Conservation (phyloP, 2,888 invertebrate species). For the Xestia ashworthii region DNA sequence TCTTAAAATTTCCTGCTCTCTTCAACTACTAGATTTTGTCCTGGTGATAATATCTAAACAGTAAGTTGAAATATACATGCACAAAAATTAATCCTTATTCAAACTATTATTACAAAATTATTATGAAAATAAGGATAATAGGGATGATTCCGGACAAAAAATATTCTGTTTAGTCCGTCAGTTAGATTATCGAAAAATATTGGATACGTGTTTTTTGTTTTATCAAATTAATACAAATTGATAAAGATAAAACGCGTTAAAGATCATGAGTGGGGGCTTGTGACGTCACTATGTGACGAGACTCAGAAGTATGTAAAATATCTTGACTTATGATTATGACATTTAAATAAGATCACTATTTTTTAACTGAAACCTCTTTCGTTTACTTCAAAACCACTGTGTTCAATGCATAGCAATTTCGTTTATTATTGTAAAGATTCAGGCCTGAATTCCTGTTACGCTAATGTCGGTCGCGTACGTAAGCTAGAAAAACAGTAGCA, state of each 20-base stretch:
- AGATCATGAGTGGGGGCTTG: too few relatives aligned
- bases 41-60: not conserved
- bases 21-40: not conserved
- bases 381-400: not conserved
- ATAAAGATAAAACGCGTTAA: too few relatives aligned
- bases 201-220: too few relatives aligned
- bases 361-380: not conserved
- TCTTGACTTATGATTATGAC: not conserved
- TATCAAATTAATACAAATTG: too few relatives aligned
- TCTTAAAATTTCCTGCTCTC: not conserved
- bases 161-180: too few relatives aligned
- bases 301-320: conserved; percentile 13
- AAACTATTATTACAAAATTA: too few relatives aligned
- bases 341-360: conserved; percentile 1
- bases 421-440: not conserved
- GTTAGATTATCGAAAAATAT: too few relatives aligned
- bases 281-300: too few relatives aligned
- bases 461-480: too few relatives aligned
- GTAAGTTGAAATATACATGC: not conserved
- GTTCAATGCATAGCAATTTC: conserved; percentile 12
- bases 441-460: not conserved
- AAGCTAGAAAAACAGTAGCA: too few relatives aligned
- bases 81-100: not conserved
- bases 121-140: too few relatives aligned
- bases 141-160: too few relatives aligned